Conservation (phyloP, 2,113 vertebrate species). For the Campylomormyrus tamandua region DNA sequence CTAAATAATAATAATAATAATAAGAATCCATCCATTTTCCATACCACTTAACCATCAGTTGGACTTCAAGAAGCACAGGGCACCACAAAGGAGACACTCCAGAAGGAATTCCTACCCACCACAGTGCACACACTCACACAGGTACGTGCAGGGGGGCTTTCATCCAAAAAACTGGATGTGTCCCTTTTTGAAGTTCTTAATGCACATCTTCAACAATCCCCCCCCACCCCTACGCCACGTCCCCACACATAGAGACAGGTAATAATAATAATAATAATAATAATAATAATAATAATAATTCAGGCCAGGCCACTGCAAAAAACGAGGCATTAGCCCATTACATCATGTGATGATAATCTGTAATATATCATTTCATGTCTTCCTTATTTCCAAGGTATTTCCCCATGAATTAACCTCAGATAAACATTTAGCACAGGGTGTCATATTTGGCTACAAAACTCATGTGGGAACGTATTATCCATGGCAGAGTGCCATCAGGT, state of each 20-base stretch:
- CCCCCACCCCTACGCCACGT: background rate
- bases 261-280: background rate
- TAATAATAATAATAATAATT: background rate
- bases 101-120: background rate
- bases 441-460: background rate
- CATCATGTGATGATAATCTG: background rate
- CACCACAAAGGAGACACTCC: no score
- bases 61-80: no score
- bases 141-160: background rate
- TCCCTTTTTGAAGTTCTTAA: background rate
- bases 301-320: background rate
- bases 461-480: background rate
- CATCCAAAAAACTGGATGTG: background rate
- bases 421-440: background rate
- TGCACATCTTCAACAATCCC: background rate
- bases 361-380: background rate
- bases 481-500: background rate
- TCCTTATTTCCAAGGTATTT: background rate
- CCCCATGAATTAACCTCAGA: background rate
- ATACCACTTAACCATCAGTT: no score
- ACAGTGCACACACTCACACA: background rate
- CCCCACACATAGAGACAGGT: background rate
- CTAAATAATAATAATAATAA: background rate
- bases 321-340: background rate
- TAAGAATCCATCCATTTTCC: background rate